phyloP scores from a whole-genome alignment of 2,797 vertebrate genomes.

The Luscinia megarhynchos region DNA sequence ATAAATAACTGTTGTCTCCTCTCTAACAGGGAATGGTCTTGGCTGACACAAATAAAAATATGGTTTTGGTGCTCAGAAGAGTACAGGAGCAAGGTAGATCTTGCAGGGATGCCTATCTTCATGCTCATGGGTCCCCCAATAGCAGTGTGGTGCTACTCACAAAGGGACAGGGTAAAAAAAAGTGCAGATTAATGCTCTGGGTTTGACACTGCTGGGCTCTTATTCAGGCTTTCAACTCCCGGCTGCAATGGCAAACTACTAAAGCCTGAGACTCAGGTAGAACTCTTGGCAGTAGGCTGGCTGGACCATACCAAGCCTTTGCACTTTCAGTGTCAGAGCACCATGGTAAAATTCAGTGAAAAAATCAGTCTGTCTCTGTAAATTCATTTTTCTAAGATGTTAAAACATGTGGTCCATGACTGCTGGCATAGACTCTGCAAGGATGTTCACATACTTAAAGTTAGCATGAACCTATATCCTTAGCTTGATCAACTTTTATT shows the following conservation, averaged over 20 bases:
- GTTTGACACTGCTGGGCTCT: not conserved
- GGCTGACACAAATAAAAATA: not conserved
- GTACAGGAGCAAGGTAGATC: not conserved
- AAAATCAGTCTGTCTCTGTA: not conserved
- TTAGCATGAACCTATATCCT: not conserved
- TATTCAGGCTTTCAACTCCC: not conserved
- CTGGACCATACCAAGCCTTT: not conserved
- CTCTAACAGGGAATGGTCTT: not conserved
- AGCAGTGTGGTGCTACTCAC: not conserved
- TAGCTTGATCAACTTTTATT: not conserved
- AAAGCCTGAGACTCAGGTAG: not conserved
- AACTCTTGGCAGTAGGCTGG: not conserved
- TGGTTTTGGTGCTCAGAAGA: not conserved
- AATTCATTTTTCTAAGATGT: not conserved
- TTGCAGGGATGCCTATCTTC: not conserved
- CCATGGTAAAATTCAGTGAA: not conserved
- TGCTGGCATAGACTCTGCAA: not conserved
- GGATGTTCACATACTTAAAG: not conserved
- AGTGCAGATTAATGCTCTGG: not conserved
- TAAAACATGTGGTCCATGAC: not conserved
- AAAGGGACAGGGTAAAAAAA: not conserved
- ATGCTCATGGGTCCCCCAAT: not conserved
- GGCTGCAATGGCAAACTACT: not conserved
- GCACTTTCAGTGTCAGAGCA: not conserved
- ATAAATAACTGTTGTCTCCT: not conserved